Evolutionary conservation across 64 coral and sea anemone genomes (phyloP), one percentile per base, ranked within the genome.

Genomic region (Stichodactyla helianthus): DNA sequence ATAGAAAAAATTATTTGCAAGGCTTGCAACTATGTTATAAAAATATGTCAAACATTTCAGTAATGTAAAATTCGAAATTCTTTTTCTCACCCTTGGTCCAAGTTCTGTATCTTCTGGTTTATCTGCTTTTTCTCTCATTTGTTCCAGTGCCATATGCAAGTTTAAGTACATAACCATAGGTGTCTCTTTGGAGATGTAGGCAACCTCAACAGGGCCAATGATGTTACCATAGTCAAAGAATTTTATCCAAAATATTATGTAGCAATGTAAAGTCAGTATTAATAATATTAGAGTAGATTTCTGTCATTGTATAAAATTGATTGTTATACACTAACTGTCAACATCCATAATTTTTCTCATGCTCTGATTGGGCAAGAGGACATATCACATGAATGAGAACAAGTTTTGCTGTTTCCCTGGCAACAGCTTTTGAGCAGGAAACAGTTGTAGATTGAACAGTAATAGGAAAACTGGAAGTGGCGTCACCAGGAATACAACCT

Each of bases 111-210:
- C 74, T 0, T 87, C 88, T 62, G 76, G 87, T 88, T 94, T 93
- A 58, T 99, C 93, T 63, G 88, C 97, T 59, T 92, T 95, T 64
- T 93, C 90, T 51, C 97, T 95, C 97, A 95, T 99, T 88, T 99
- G 97, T 71, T 99, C 97, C 19, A 99, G 83, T 19, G 93, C 93
- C 88, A 94, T 94, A 53, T 99, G 97, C n/a, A 99, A 87, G 84
- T 99, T 99, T 51, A 99, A 70, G 81, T 99, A 99, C 97, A 99
- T 99, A 12, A 99, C 91, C 97, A 99, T 99, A 13, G 97, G 97
- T 13, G 97, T 99, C 71, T 99, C 97, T 83, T 88, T 99, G 52
- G 97, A 99, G 18, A 93, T 51, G 84, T 99, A 99, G 3, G 93
- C 93, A 53, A 91, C 93, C 59, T 98, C 95, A 35, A 94, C 53